Evolutionary conservation across 1,140 invertebrate species (phyloP).

Genomic region (Drosophila virilis): DNA sequence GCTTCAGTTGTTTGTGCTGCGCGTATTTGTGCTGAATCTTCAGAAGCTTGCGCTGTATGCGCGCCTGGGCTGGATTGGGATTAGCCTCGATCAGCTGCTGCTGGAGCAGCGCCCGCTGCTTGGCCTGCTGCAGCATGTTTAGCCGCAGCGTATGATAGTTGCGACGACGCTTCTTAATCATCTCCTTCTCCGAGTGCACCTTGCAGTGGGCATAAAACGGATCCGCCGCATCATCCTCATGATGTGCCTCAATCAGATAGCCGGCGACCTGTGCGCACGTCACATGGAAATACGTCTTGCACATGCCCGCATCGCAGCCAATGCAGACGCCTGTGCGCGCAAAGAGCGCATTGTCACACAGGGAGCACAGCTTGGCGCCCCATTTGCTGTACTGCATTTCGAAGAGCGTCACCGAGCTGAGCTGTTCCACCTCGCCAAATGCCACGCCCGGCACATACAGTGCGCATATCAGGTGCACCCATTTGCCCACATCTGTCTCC

Average conservation of each 20-base stretch:
- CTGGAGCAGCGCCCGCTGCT: constrained; percentile 80
- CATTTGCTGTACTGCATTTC: constrained; percentile 98
- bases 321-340: constrained; percentile 97
- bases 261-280: constrained; percentile 98
- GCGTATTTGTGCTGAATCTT: constrained; percentile 92
- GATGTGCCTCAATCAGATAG: constrained; percentile 95
- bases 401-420: constrained; percentile 95
- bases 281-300: constrained; percentile 98
- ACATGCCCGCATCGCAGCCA: constrained; percentile 98
- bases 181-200: constrained; percentile 93
- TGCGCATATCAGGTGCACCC: constrained; percentile 99
- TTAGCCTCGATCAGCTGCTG: constrained; percentile 79
- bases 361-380: constrained; percentile 94
- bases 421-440: constrained; percentile 96
- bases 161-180: constrained; percentile 91
- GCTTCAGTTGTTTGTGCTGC: constrained; percentile 89
- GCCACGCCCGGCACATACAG: constrained; percentile 98
- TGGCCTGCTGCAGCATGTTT: constrained; percentile 86
- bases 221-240: constrained; percentile 97
- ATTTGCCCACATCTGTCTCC: constrained; percentile 97
- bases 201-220: constrained; percentile 99
- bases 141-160: constrained; percentile 96
- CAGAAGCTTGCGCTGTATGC: constrained; percentile 91
- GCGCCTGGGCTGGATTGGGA: constrained; percentile 87
- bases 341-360: constrained; percentile 94